Evolutionary conservation across 1,140 invertebrate species (phyloP), one percentile per base, ranked within the genome.

Genomic region (Nasonia longicornis): DNA sequence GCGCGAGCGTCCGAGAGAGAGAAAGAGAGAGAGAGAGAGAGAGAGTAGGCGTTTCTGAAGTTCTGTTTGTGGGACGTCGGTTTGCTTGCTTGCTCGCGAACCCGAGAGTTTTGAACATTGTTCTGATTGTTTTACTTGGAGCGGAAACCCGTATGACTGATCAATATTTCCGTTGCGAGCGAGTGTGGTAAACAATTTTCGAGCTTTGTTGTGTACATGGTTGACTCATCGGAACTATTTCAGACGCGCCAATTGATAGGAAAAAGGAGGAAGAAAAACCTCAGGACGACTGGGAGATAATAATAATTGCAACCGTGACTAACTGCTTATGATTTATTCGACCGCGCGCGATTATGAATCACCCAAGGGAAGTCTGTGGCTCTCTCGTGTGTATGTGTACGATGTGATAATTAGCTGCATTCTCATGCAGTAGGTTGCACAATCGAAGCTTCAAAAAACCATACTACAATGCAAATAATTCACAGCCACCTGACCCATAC

Each of bases 241-340:
- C 16, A 16, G 52, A 16, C 20, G 52, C 20, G 52, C 4, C 48
- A 52, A 52, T 52, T 52, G 4, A 52, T 52, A 52, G 48, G 3
- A 58, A 58, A n/a, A n/a, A n/a, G 31, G 4, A 35, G 4, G 4
- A 35, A 31, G 45, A 74, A 52, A 74, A 29, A 11, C 42, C 71
- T 48, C n/a, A 66, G 8, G 4, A n/a, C n/a, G 22, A 29, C 64
- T 2, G 64, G 26, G 26, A 67, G 11, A 31, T 67, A 67, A 67
- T 67, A 67, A 8, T n/a, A n/a, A 58, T 58, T 58, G 52, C 52
- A 12, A 12, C 16, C 16, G 6, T 71, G 70, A 71, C 70, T 71
- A 71, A 71, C 35, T 26, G 35, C 20, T 42, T 71, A 71, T 35
- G 35, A 71, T 71, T 31, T 71, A 71, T 71, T 71, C 70, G n/a